Base-by-base conservation (phyloP, 1,140 invertebrate species). In the Zaprionus ornatus region DNA sequence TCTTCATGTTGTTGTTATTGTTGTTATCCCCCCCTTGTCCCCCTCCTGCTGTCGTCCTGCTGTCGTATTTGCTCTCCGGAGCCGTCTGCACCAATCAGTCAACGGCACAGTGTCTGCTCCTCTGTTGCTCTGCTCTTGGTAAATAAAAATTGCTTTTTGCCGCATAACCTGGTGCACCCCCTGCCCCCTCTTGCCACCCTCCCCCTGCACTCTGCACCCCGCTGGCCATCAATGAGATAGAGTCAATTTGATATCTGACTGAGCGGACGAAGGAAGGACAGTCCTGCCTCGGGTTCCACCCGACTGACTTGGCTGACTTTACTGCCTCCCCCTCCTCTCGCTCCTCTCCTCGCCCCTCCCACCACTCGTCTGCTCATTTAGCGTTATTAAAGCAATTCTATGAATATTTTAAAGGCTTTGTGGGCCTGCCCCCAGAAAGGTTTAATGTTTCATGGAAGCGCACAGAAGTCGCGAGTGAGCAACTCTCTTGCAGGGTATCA, bases 311-410 rank as follows among this genome's bases (percentile, higher is more conserved):
- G 56, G 17, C 40, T 35, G 56, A 4, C 25, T 21, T 12, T 13
- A 1, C 13, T 15, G 13, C 35, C 6, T 0, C n/a, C n/a, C 59
- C 56, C 35, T 27, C 5, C n/a, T 10, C n/a, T n/a, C n/a, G n/a
- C n/a, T n/a, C n/a, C n/a, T 21, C 13, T 23, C 3, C 29, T 2
- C 42, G 40, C 45, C 29, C 48, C 25, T 2, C 2, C 17, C 32
- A 40, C 50, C 55, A 56, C 35, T 67, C 27, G 74, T 72, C 76
- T 78, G 77, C 84, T 84, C 81, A 84, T 88, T 88, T 88, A 62
- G 63, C 81, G 81, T 88, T 88, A 88, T 85, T 88, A 88, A 88
- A 90, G 85, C 85, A 79, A 90, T 88, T 85, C 85, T 79, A 88
- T 88, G 81, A 88, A 88, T 88, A 88, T 90, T 88, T 88, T 90